Base-by-base conservation (phyloP, 1,140 invertebrate species). In the Caenorhabditis briggsae region DNA sequence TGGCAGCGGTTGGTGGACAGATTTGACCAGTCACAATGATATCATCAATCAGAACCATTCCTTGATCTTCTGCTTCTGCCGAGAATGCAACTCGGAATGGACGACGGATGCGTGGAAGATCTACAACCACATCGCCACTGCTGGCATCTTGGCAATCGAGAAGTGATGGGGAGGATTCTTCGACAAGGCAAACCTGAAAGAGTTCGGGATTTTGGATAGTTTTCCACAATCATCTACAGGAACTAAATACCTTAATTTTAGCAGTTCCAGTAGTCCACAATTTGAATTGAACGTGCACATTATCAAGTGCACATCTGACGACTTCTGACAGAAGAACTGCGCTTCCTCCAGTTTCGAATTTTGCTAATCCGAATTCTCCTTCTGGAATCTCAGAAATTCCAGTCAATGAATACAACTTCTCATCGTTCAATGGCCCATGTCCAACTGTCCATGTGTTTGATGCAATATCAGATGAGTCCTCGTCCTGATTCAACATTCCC, bases 311-410 rank as follows among this genome's bases (percentile, higher is more conserved):
- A 86, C 90, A 92, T 64, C 89, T 85, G 70, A 91, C 89, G 9
- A 89, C 90, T 86, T 91, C 90, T 9, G 91, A 91, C 8, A 92
- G 50, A 16, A 91, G 70, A 58, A 90, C 70, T 53, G 90, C 88
- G 25, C 78, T 87, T 50, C 87, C 74, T 9, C 85, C 74, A 25
- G 82, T 88, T 43, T 87, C 61, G 48, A 91, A 87, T 23, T 78
- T 86, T 3, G 89, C 90, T 6, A 91, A 78, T 12, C 88, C 91
- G 43, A 92, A 88, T 53, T 91, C 91, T 18, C 82, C 84, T 33
- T 86, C 90, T 91, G 83, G 25, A 88, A 88, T 82, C 23, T 74
- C 41, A 82, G 84, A 84, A 9, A 70, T 53, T 84, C 58, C 86
- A 43, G 90, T 91, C 18, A 91, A 74, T 7, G 87, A 91, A 43